phyloP scores from a whole-genome alignment of 2,888 invertebrate genomes.

The Spialia ferax region DNA sequence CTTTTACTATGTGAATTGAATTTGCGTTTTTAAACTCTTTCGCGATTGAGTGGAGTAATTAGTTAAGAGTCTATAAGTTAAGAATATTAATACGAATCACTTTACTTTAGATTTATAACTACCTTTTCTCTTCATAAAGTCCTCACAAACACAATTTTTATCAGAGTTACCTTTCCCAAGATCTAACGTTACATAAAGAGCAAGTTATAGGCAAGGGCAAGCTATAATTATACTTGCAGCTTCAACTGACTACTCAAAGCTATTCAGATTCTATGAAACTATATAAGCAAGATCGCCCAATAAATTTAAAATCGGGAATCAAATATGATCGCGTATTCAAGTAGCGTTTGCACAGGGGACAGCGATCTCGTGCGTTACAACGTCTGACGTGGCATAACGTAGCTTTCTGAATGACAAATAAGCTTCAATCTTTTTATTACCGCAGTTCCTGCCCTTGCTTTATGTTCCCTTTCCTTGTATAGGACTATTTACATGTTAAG shows the following conservation, averaged over 20 bases:
- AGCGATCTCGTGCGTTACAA: slow-evolving; percentile 36
- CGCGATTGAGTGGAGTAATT: too few species aligned
- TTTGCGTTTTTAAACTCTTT: background rate
- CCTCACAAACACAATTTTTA: too few species aligned
- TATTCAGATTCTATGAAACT: background rate
- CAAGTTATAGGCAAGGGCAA: too few species aligned
- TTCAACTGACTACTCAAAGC: background rate
- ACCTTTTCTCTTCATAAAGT: too few species aligned
- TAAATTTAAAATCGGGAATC: slow-evolving; percentile 33
- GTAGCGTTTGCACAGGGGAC: slow-evolving; percentile 42
- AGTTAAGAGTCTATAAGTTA: too few species aligned
- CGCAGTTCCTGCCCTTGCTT: slow-evolving; percentile 18
- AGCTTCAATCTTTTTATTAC: slow-evolving; percentile 62
- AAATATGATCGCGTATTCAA: slow-evolving; percentile 42
- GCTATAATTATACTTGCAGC: background rate
- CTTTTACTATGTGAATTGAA: background rate
- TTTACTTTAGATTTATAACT: too few species aligned
- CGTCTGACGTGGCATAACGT: slow-evolving; percentile 41
- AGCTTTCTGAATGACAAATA: slow-evolving; percentile 60
- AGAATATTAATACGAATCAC: too few species aligned
- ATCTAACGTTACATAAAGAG: too few species aligned
- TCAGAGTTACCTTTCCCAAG: too few species aligned
- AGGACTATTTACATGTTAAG: slow-evolving; percentile 16
- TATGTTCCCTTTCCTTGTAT: slow-evolving; percentile 20
- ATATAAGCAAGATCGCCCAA: slow-evolving; percentile 6